Evolutionary conservation across 2,797 vertebrate genomes (phyloP), one percentile per base, ranked within the genome.

Genomic region (Ctenosaura bakeri): DNA sequence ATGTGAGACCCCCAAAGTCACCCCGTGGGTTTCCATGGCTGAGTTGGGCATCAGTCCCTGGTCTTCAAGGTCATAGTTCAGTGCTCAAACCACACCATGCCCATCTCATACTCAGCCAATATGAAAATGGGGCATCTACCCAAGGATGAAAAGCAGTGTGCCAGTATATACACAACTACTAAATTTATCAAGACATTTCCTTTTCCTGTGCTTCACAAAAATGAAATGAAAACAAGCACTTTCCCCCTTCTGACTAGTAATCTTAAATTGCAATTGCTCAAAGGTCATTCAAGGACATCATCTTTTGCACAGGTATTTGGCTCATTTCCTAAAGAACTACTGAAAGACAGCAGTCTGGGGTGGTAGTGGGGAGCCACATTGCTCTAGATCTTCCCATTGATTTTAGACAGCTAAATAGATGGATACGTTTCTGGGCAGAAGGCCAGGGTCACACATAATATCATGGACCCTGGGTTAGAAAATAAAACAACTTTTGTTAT

Each of bases 391-490:
- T 62, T 77, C 62, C 56, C 50, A 78, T 20, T 59, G 73, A 35
- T 84, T 88, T 88, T 50, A 84, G 59, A n/a, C 35, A 42, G 87
- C 29, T 84, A 88, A 84, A 88, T 69, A 54, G 46, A 56, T 59
- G 80, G n/a, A 78, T 78, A 54, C 59, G 73, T 69, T 90, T 87
- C 89, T 90, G 90, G 90, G 90, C 90, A 90, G 35, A 79, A 29
- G 73, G 90, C 90, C 90, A 88, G 73, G 3, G 6, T 83, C 73
- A 78, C 73, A 92, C 90, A 93, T 93, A 95, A 95, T 96, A 96
- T 97, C 95, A 95, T 97, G 95, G 97, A 93, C 94, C 18, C 95
- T 96, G 95, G 96, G 93, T 94, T 89, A 91, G 91, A 95, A 96
- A 97, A 96, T 95, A 90, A 96, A 95, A 95, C 89, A 90, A 46